A percentile compares a stretch with the other conserved stretches of the same genome.
phyloP scores from a whole-genome alignment of 2,113 vertebrate species.

The zebrafish (Danio rerio) region GRCz12tu NC_133185.1:16475501-16476000 shows the following conservation, averaged over 20 bases:
- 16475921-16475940: not conserved
- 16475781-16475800: not conserved
- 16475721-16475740: not conserved
- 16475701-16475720: not conserved
- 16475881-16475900: too few species aligned
- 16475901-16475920: too few species aligned
- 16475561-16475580: conserved; percentile 31
- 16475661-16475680: not conserved
- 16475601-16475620: not conserved
- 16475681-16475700: not conserved
- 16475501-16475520: conserved; percentile 13
- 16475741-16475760: not conserved
- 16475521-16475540: conserved; percentile 24
- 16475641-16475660: not conserved
- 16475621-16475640: conserved; percentile 1
- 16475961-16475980: not conserved
- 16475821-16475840: too few species aligned
- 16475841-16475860: too few species aligned
- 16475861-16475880: too few species aligned
- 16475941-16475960: not conserved
- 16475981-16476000: not conserved
- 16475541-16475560: conserved; percentile 25
- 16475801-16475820: too few species aligned
- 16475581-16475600: conserved; percentile 28
- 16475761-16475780: not conserved